Percentiles rank a stretch among this genome's conserved stretches.
Evolutionary conservation across 1,140 invertebrate species (phyloP).

Genomic region (Melanaphis sacchari): DNA sequence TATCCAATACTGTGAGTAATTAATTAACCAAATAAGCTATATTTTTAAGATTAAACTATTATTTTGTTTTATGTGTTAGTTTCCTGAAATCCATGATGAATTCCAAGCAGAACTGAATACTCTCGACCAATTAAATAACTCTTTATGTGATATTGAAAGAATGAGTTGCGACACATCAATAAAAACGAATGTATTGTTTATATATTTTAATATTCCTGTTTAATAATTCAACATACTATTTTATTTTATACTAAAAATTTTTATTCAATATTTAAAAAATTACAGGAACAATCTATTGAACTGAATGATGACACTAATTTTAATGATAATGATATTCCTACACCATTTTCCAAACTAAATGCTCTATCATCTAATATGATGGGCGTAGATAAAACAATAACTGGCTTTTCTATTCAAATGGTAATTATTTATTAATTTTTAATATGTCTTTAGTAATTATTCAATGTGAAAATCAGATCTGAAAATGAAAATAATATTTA

Average conservation of each 20-base stretch:
- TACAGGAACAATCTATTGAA: not conserved
- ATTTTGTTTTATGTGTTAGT: slow-evolving; percentile 2
- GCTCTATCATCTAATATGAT: not conserved
- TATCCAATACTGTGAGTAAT: not conserved
- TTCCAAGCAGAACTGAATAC: slow-evolving; percentile 40
- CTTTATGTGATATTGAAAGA: slow-evolving; percentile 42
- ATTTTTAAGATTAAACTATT: not conserved
- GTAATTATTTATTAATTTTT: slow-evolving; percentile 13
- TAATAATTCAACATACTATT: not conserved
- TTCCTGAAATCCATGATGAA: slow-evolving; percentile 44
- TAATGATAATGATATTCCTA: not conserved
- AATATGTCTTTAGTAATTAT: not conserved
- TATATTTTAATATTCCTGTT: not conserved
- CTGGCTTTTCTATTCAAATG: slow-evolving; percentile 36
- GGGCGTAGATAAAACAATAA: slow-evolving; percentile 44
- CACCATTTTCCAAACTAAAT: not conserved
- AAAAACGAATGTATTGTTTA: not conserved
- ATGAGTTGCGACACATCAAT: not conserved
- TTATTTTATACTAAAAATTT: not conserved
- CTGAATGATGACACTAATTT: not conserved
- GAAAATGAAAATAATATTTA: not conserved
- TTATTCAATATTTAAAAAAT: not conserved
- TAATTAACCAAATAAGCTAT: not conserved
- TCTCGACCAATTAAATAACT: slow-evolving; percentile 26
- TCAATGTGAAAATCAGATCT: not conserved